Percentiles rank a stretch among this genome's conserved stretches.
phyloP scores from a whole-genome alignment of 1,140 invertebrate species.

The Agrypnia vestita region DNA sequence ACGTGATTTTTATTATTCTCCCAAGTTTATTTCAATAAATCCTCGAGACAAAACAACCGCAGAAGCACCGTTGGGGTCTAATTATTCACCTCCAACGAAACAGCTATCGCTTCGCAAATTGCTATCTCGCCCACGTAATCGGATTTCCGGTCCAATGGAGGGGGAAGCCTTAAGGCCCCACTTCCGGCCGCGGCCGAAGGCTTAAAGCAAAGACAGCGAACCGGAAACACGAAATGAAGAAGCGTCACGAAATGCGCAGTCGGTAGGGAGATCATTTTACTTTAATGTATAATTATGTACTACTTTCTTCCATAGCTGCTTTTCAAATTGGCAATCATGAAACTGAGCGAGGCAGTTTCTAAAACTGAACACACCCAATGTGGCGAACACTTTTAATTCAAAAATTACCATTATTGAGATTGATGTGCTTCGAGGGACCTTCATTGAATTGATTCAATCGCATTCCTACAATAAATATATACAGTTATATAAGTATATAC shows the following conservation, averaged over 20 bases:
- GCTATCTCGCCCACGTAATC: slow-evolving; percentile 57
- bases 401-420: no score
- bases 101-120: slow-evolving; percentile 53
- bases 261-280: slow-evolving; percentile 14
- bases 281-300: background rate
- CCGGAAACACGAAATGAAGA: slow-evolving; percentile 40
- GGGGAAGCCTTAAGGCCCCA: slow-evolving; percentile 49
- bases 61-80: slow-evolving; percentile 15
- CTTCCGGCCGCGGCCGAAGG: slow-evolving; percentile 44
- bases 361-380: no score
- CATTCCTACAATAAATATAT: no score
- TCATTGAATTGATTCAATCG: no score
- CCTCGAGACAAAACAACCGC: slow-evolving; percentile 26
- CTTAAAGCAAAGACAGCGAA: slow-evolving; percentile 44
- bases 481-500: no score
- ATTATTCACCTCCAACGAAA: slow-evolving; percentile 45
- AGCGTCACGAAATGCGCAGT: slow-evolving; percentile 33
- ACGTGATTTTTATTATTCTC: no score
- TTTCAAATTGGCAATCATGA: no score
- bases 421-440: no score
- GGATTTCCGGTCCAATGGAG: slow-evolving; percentile 55
- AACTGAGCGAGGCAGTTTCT: no score
- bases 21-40: slow-evolving; percentile 17
- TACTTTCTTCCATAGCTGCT: no score
- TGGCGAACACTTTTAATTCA: no score